Conservation (phyloP, 1,140 invertebrate genomes). For the Streblospio benedicti region DNA sequence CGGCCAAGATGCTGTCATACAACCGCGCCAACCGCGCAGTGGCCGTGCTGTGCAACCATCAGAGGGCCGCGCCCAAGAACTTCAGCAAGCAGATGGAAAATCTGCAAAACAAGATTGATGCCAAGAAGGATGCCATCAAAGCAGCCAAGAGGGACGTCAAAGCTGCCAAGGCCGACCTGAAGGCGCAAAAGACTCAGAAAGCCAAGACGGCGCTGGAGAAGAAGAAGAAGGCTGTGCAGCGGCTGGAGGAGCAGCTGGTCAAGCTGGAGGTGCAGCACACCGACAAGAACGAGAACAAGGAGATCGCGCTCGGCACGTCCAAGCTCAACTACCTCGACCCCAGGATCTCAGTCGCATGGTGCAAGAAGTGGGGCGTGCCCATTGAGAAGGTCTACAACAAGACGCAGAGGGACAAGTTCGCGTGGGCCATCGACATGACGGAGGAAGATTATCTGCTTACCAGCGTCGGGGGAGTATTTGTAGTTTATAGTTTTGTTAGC, state of each 20-base stretch:
- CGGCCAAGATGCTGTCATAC: slow-evolving; percentile 79
- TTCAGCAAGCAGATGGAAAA: slow-evolving; percentile 99
- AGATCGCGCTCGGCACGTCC: slow-evolving; percentile 95
- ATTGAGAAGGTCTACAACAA: slow-evolving; percentile 99
- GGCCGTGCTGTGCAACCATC: slow-evolving; percentile 99
- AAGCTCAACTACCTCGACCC: slow-evolving; percentile 99
- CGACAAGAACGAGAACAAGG: slow-evolving; percentile 99
- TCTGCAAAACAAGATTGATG: slow-evolving; percentile 86
- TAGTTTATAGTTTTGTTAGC: too few relatives aligned
- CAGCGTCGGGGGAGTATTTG: too few relatives aligned
- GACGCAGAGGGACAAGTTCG: slow-evolving; percentile 97
- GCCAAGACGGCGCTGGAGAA: slow-evolving; percentile 62
- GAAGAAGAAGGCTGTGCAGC: slow-evolving; percentile 78
- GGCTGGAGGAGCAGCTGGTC: slow-evolving; percentile 79
- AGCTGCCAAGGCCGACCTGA: slow-evolving; percentile 63
- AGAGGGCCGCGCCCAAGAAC: slow-evolving; percentile 85
- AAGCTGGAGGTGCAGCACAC: slow-evolving; percentile 94
- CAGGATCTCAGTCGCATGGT: slow-evolving; percentile 97
- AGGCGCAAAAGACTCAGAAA: slow-evolving; percentile 49
- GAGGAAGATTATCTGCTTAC: slow-evolving; percentile 72
- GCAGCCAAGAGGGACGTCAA: slow-evolving; percentile 71
- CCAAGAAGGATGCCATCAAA: slow-evolving; percentile 75
- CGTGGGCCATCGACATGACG: slow-evolving; percentile 99
- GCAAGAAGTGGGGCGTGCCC: slow-evolving; percentile 91
- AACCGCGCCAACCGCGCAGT: slow-evolving; percentile 97